These are phyloP conservation scores for Gymnarchus niloticus DNA, from an alignment of 2,113 vertebrate genomes.

Conservation along the genomic window DNA sequence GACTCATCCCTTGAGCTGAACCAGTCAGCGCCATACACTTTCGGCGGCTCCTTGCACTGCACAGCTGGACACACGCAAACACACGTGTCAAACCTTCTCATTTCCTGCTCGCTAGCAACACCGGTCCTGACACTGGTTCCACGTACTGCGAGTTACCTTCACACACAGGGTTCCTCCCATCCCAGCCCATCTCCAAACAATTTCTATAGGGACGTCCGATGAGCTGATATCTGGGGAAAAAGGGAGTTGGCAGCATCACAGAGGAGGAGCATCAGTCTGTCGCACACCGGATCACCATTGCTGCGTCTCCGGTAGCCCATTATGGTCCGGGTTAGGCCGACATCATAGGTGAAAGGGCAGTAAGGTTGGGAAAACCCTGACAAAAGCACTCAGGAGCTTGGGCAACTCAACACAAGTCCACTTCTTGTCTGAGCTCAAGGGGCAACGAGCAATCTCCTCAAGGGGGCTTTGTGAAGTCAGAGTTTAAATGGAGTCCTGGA, in stretches of 20 bases:
- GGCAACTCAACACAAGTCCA: not conserved
- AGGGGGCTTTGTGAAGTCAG: not conserved
- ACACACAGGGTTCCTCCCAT: slow-evolving; percentile 51
- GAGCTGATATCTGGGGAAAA: slow-evolving; percentile 42
- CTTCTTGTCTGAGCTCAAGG: not conserved
- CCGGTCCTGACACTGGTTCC: not conserved
- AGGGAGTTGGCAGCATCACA: not conserved
- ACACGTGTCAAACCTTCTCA: not conserved
- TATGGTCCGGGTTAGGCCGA: too few relatives aligned
- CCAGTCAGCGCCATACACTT: slow-evolving; percentile 18
- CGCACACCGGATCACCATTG: not conserved
- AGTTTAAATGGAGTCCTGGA: not conserved
- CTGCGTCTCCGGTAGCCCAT: too few relatives aligned
- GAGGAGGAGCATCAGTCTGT: not conserved
- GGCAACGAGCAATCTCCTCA: not conserved
- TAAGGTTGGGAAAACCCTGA: too few relatives aligned
- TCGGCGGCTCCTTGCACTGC: slow-evolving; percentile 44
- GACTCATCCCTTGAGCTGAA: not conserved
- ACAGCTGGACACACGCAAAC: slow-evolving; percentile 41
- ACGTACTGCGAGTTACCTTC: slow-evolving; percentile 44
- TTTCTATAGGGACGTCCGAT: slow-evolving; percentile 45
- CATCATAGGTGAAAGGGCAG: not conserved
- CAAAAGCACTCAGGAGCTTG: not conserved
- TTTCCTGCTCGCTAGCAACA: not conserved
- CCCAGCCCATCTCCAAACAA: slow-evolving; percentile 55